A percentile compares a stretch with the other conserved stretches of the same genome.
Evolutionary conservation across 2,113 vertebrate species (phyloP).

Genomic region (Rynchops niger): DNA sequence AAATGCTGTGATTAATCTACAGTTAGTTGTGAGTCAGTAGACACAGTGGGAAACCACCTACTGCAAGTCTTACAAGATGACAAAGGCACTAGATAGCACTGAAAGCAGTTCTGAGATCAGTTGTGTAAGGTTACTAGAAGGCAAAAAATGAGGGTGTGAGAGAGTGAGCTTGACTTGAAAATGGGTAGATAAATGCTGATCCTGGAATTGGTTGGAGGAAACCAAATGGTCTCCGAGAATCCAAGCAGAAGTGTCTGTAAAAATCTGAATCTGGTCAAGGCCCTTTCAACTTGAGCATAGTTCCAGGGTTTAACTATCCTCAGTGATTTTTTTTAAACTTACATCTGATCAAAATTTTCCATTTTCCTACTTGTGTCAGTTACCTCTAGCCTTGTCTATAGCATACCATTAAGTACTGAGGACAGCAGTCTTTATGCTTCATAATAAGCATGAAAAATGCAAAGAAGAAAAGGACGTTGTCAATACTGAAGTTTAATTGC

Average conservation of each 20-base stretch:
- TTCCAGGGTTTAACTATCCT: not conserved
- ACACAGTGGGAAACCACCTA: not conserved
- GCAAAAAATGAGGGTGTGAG: not conserved
- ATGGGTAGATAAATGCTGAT: not conserved
- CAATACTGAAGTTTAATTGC: not conserved
- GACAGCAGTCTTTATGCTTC: not conserved
- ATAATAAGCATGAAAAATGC: not conserved
- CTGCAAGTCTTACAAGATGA: not conserved
- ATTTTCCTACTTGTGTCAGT: not conserved
- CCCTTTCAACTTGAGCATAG: not conserved
- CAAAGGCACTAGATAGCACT: not conserved
- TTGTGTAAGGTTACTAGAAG: not conserved
- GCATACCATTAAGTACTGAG: not conserved
- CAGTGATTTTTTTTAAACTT: not conserved
- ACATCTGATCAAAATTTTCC: not conserved
- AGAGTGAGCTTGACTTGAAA: not conserved
- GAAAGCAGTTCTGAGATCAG: not conserved
- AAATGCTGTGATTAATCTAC: not conserved
- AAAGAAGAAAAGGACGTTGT: not conserved
- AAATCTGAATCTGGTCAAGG: not conserved
- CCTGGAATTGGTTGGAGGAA: not conserved
- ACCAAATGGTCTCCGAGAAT: rapidly evolving
- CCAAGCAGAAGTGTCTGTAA: not conserved
- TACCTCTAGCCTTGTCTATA: not conserved
- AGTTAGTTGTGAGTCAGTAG: not conserved